Percentiles rank a stretch among this genome's conserved stretches.
Evolutionary conservation across 1,140 invertebrate genomes (phyloP).

Genomic region (Phymastichus coffea): DNA sequence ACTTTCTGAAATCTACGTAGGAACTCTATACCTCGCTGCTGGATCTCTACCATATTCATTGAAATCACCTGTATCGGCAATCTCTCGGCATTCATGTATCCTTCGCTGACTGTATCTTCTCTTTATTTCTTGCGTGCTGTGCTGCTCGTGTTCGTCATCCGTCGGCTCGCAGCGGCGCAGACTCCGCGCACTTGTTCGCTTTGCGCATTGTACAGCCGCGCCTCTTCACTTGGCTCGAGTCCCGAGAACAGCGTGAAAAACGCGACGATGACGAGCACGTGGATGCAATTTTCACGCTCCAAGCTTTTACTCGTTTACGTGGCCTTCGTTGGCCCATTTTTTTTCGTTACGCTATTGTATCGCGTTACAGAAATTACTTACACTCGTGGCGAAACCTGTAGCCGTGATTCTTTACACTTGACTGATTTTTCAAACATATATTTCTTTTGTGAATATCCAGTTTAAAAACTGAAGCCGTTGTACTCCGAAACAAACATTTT

Average conservation of each 20-base stretch:
- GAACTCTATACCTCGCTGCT: constrained; percentile 58
- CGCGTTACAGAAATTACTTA: no score
- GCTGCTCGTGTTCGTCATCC: not conserved
- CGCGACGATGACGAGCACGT: constrained; percentile 12
- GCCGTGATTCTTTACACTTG: no score
- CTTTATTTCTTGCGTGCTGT: no score
- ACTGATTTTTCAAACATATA: no score
- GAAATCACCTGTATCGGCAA: constrained; percentile 27
- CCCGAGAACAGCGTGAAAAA: constrained; percentile 4
- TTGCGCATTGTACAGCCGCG: not conserved
- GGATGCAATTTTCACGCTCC: no score
- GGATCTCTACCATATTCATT: constrained; percentile 55
- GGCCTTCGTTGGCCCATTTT: no score
- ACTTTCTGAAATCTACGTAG: constrained; percentile 57
- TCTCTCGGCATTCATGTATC: constrained; percentile 4
- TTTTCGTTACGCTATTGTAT: no score
- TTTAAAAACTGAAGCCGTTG: no score
- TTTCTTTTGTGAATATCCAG: no score
- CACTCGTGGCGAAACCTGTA: no score
- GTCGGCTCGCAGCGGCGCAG: constrained; percentile 16
- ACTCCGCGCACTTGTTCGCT: not conserved
- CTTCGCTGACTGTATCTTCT: not conserved
- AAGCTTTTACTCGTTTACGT: no score
- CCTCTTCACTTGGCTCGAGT: not conserved
- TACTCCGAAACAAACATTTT: no score